phyloP scores from a whole-genome alignment of 2,888 invertebrate genomes.

The Smittia aterrima region DNA sequence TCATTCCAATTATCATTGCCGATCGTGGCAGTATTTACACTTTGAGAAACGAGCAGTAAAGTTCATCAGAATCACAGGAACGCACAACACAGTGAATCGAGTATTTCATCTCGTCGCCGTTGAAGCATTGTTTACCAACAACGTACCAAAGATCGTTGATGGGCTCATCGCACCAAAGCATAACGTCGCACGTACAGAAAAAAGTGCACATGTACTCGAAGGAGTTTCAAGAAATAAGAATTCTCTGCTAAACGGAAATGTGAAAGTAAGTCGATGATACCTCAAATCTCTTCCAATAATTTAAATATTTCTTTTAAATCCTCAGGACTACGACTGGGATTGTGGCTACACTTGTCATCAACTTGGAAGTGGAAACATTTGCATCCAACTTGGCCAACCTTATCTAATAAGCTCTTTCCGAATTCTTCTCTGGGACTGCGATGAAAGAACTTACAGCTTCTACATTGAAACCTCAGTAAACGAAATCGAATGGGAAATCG shows the following conservation, averaged over 20 bases:
- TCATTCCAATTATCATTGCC: slow-evolving; percentile 86
- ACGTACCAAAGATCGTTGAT: slow-evolving; percentile 69
- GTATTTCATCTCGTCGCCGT: slow-evolving; percentile 91
- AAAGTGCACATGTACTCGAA: slow-evolving; percentile 91
- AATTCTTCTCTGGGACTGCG: slow-evolving; percentile 95
- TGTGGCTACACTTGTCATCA: slow-evolving; percentile 22
- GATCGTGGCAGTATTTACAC: slow-evolving; percentile 95
- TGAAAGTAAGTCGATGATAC: slow-evolving; percentile 64
- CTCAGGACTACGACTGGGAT: neutral
- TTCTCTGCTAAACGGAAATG: slow-evolving; percentile 93
- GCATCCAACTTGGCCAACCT: slow-evolving; percentile 67
- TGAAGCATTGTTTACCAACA: slow-evolving; percentile 82
- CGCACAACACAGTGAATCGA: slow-evolving; percentile 92
- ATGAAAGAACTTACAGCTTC: slow-evolving; percentile 91
- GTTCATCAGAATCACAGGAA: slow-evolving; percentile 69
- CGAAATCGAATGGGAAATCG: slow-evolving; percentile 86
- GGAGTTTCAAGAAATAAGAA: slow-evolving; percentile 93
- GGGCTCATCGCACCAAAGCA: slow-evolving; percentile 78
- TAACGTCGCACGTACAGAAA: slow-evolving; percentile 89
- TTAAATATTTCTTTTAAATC: too few relatives aligned
- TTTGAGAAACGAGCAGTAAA: slow-evolving; percentile 87
- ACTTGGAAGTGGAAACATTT: slow-evolving; percentile 40
- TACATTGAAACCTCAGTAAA: slow-evolving; percentile 94
- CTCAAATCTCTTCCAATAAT: slow-evolving; percentile 96
- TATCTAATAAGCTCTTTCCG: slow-evolving; percentile 88